phyloP scores from a whole-genome alignment of 2,113 vertebrate species.

The Pseudonaja textilis region DNA sequence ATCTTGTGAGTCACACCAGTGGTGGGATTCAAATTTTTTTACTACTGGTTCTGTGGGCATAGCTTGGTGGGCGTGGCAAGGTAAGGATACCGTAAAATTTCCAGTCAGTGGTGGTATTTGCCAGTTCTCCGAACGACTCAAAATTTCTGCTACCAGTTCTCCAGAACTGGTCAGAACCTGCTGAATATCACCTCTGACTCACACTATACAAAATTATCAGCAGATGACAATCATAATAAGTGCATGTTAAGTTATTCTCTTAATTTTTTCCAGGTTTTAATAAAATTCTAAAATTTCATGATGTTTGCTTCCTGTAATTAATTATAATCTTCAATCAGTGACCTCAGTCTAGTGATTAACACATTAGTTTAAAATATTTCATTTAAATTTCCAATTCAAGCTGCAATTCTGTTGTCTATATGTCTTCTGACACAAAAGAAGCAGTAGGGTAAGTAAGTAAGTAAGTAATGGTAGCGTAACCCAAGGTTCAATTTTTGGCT shows the following conservation, averaged over 20 bases:
- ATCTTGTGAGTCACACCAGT: neutral
- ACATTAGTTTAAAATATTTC: accelerated
- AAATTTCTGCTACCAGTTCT: too few species aligned
- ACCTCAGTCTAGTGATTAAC: neutral
- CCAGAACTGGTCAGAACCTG: too few species aligned
- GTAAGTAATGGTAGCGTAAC: neutral
- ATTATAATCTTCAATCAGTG: accelerated
- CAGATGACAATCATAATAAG: neutral
- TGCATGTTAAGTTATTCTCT: neutral
- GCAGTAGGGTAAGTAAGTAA: neutral
- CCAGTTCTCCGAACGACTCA: accelerated
- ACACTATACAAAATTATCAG: neutral
- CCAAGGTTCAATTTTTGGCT: neutral
- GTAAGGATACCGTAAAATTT: too few species aligned
- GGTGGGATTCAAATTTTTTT: too few species aligned
- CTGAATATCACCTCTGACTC: neutral
- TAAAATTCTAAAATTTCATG: neutral
- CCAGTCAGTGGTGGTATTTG: too few species aligned
- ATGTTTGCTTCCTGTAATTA: neutral
- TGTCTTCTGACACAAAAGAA: neutral
- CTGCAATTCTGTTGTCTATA: neutral
- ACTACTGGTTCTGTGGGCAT: too few species aligned
- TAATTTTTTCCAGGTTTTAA: neutral
- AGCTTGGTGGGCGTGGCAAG: too few species aligned
- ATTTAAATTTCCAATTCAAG: neutral